These are phyloP conservation scores for Hirtodrosophila alboralis DNA, from an alignment of 2,888 invertebrate species.

Conservation along the genomic window DNA sequence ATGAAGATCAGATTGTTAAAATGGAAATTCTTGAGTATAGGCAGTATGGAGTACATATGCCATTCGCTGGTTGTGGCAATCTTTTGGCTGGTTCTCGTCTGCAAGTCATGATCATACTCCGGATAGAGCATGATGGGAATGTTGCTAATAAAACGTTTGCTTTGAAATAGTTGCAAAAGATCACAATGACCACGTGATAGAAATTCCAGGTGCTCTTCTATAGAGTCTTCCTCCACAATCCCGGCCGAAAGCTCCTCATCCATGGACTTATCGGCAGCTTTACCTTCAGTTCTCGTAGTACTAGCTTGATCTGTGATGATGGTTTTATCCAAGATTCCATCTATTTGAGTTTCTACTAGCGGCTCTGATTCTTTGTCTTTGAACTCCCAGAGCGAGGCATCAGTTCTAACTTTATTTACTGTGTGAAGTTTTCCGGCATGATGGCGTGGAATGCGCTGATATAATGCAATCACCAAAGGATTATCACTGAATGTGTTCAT, in stretches of 20 bases:
- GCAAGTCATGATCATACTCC: slow-evolving; percentile 19
- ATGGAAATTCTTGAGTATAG: slow-evolving; percentile 61
- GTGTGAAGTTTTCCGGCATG: slow-evolving; percentile 15
- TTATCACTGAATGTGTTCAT: slow-evolving; percentile 71
- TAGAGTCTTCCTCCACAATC: no score
- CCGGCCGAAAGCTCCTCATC: no score
- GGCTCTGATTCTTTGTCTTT: no score
- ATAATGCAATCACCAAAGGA: slow-evolving; percentile 70
- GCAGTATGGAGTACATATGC: slow-evolving; percentile 79
- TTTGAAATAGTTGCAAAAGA: slow-evolving; percentile 60
- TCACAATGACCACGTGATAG: slow-evolving; percentile 66
- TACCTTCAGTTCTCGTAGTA: not conserved
- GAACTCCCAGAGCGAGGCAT: not conserved
- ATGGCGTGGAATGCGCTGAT: slow-evolving; percentile 61
- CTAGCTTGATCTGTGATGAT: not conserved
- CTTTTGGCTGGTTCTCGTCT: slow-evolving; percentile 19
- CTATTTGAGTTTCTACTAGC: no score
- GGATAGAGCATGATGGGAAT: slow-evolving; percentile 54
- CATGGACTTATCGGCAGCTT: not conserved
- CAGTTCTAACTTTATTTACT: not conserved
- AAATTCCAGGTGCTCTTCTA: slow-evolving; percentile 50
- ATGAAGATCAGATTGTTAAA: slow-evolving; percentile 72
- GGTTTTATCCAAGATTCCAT: no score
- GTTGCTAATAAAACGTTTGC: slow-evolving; percentile 57
- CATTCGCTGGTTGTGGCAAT: slow-evolving; percentile 55